Evolutionary conservation across 2,888 invertebrate genomes (phyloP), one percentile per base, ranked within the genome.

Genomic region (Caradrina kadenii): DNA sequence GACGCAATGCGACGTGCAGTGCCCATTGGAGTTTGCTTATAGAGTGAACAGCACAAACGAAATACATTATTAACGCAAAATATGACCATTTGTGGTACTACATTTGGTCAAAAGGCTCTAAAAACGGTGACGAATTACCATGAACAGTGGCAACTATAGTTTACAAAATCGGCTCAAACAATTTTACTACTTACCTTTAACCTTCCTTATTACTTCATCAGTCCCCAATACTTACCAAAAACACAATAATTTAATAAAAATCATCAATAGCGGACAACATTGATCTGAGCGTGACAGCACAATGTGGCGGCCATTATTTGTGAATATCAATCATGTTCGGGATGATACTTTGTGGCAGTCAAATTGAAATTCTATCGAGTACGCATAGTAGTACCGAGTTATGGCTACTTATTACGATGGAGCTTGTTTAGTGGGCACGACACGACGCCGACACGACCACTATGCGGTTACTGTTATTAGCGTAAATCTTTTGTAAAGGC

Each of bases 301-400:
- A 91, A 92, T 92, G 85, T 86, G 73, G 71, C 72, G 63, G 72
- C 83, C 82, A 87, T 89, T 87, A 89, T 89, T 90, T 87, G 89
- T 85, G 88, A 87, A 87, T 89, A 91, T 92, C 92, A 90, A 91
- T 92, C 92, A 91, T 85, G 69, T 67, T 26, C 50, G 63, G 84
- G 79, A 86, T 86, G 88, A 88, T 87, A 84, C 85, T 72, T 69
- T 31, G 86, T 63, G 83, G 84, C 80, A 85, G 87, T 93, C 91
- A 93, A 92, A 90, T 89, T 89, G 89, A 90, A 89, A 89, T 89
- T 90, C 90, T 88, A 91, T 90, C 87, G 90, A 84, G 67, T 84
- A 88, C 69, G 89, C 90, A 19, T 72, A 50, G 73, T 63, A 73
- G 90, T 89, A 86, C 82, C 83, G 80, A 81, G 85, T 88, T 91